Conservation (phyloP, 2,113 vertebrate species). For the Sialia sialis region DNA sequence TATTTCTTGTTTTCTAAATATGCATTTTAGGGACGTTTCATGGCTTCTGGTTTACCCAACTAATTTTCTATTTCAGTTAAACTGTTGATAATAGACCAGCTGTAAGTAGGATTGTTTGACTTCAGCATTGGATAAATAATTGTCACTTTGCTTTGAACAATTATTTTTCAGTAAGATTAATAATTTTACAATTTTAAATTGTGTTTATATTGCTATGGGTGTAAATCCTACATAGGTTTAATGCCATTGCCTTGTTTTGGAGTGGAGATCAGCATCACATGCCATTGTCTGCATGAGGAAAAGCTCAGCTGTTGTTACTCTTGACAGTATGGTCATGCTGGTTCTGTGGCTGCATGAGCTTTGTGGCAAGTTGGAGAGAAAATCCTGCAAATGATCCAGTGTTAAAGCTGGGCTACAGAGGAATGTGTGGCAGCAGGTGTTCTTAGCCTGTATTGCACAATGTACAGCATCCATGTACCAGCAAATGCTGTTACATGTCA, state of each 20-base stretch:
- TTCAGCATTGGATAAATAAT: neutral
- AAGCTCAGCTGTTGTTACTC: neutral
- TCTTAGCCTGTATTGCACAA: neutral
- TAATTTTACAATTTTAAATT: neutral
- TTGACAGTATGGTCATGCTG: accelerated
- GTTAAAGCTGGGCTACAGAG: neutral
- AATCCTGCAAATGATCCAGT: neutral
- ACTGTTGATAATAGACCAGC: neutral
- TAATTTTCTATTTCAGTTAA: neutral
- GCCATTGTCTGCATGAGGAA: neutral
- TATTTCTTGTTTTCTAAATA: neutral
- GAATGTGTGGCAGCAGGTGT: neutral
- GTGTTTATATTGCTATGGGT: neutral
- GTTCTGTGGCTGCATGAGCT: neutral
- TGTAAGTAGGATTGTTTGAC: neutral
- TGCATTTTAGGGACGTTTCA: neutral
- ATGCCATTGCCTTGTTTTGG: neutral
- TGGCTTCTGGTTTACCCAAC: neutral
- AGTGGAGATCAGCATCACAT: neutral
- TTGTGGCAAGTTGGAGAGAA: neutral
- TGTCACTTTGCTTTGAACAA: neutral
- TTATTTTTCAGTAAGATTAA: neutral
- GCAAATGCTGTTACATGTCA: neutral
- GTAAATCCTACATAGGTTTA: neutral
- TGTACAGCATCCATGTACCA: neutral